Base-by-base conservation (phyloP, 2,888 invertebrate species). In the Crioceris asparagi region DNA sequence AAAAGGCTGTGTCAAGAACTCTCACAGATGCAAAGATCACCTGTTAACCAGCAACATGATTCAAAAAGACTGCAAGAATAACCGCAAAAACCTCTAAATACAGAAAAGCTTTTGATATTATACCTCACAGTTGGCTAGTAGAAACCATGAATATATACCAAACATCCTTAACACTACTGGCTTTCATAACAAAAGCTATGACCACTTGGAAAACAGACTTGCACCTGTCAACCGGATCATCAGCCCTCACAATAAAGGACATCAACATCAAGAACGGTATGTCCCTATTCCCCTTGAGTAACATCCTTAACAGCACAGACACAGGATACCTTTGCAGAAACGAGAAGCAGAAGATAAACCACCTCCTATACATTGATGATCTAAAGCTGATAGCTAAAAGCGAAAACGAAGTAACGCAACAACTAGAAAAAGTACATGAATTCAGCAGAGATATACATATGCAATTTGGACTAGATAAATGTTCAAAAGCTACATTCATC, bases 141-240 rank as follows among this genome's bases (percentile, higher is more conserved):
- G 31, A 31, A 31, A 15, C 31, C 5, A 16, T 31, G 17, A 31
- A 17, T 5, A 31, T 31, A 17, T 31, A 31, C 18, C 17, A 17
- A 17, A 31, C 18, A n/a, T 3, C 17, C 3, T 17, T 10, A 17
- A 16, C 6, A 31, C 6, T 21, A 7, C 6, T 21, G 21, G 7
- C 6, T 21, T 21, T 21, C 21, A 21, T 21, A 10, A 7, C 21
- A 21, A 21, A 21, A 21, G 21, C 10, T 7, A 21, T 21, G 21
- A 21, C 6, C 6, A 21, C 6, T 21, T 21, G 21, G 21, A 21
- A 6, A 21, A 10, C 10, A 21, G 21, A 21, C 21, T 7, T 21
- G 6, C 29, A 8, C 4, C 29, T 29, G 29, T 32, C 32, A 18
- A 17, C 8, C 17, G 32, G 6, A 17, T 17, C 17, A 21, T 7